Conservation (phyloP, 1,140 invertebrate genomes). For the Drosophila tristis region DNA sequence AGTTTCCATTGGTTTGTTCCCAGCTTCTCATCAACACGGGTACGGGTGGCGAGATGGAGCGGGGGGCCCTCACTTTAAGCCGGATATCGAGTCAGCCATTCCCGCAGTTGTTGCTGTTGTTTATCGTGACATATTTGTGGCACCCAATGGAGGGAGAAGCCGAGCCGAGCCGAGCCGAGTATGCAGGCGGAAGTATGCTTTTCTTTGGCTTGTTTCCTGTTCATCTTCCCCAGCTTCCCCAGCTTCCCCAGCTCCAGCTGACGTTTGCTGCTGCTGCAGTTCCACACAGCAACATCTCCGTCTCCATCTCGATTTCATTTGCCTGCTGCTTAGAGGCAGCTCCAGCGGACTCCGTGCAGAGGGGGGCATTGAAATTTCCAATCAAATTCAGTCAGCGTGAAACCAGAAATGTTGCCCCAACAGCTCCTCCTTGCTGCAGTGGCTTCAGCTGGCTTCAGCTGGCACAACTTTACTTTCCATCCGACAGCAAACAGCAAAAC, state of each 20-base stretch:
- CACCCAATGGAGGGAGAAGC: background rate
- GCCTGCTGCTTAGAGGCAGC: slow-evolving; percentile 46
- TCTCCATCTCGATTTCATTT: slow-evolving; percentile 55
- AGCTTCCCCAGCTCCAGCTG: background rate
- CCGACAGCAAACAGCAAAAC: slow-evolving; percentile 24
- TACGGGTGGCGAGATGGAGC: background rate
- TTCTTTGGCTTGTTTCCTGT: slow-evolving; percentile 71
- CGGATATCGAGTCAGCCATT: slow-evolving; percentile 70
- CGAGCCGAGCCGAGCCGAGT: background rate
- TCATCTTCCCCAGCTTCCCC: too few relatives aligned
- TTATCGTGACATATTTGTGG: slow-evolving; percentile 74
- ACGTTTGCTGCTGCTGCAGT: slow-evolving; percentile 35
- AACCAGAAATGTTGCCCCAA: slow-evolving; percentile 74
- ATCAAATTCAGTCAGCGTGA: slow-evolving; percentile 77
- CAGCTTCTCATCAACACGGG: slow-evolving; percentile 19
- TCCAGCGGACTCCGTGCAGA: background rate
- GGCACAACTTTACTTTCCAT: slow-evolving; percentile 33
- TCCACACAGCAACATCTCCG: slow-evolving; percentile 45
- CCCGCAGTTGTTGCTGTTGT: slow-evolving; percentile 44
- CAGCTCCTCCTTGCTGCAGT: slow-evolving; percentile 56
- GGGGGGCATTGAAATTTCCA: slow-evolving; percentile 62
- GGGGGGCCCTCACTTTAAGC: slow-evolving; percentile 19
- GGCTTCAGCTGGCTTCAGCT: slow-evolving; percentile 18
- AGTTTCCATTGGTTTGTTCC: slow-evolving; percentile 52
- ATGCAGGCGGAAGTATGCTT: slow-evolving; percentile 70